Evolutionary conservation across 2,888 invertebrate species (phyloP), one percentile per base, ranked within the genome.

Genomic region (Cephus pulcher): DNA sequence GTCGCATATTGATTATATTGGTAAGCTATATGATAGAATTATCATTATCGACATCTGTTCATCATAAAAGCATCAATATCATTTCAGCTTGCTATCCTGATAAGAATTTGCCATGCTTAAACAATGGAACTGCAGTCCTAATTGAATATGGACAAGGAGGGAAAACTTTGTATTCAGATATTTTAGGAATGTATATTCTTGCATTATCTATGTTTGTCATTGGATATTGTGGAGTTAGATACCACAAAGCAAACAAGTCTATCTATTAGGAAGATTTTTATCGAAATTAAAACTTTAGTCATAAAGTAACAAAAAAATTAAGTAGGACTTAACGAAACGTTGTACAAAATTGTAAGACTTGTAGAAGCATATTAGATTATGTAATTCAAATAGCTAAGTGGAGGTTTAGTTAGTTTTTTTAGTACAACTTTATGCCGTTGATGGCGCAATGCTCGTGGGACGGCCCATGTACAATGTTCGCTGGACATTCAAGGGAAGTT

Each of bases 1-100:
- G 93, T 88, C 92, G 30, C 91, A 92, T 82, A 92, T 93, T 81
- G 91, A 91, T 4, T 76, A 84, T 37, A 93, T 93, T 30, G 93
- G 93, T 93, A 85, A 91, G 90, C 80, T 74, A 37, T 6, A 6
- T 1, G 15, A 40, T 15, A 33, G 12, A 34, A 15, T 32, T 32
- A 34, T 23, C n/a, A 23, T 74, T 74, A 34, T 34, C 11, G 11
- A 32, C 23, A 34, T 74, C 3, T 12, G 34, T n/a, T 23, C 4
- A 34, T 11, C 23, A 15, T 69, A 69, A 33, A 34, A 73, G 69
- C 1, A 23, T 12, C 35, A 12, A 15, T 6, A 73, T 32, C 15
- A 23, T 79, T 81, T 76, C 73, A 86, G 87, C 85, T 6, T 88
- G 88, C 75, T 80, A 80, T 4, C 76, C 71, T 23, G 79, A 82